These are phyloP conservation scores for Leptopilina drosophilae DNA, from an alignment of 2,888 invertebrate species.

Conservation along the genomic window DNA sequence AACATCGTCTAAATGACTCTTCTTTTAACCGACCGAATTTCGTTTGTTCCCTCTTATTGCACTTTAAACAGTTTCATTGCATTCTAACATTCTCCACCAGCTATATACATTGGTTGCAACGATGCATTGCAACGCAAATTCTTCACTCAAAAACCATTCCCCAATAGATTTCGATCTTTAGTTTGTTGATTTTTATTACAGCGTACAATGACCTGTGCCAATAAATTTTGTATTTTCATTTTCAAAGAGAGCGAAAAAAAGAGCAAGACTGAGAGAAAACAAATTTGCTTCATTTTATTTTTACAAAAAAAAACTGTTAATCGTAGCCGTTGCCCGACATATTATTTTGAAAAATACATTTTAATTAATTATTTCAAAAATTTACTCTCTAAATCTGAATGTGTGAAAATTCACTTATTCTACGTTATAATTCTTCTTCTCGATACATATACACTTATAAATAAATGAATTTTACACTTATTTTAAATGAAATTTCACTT, in stretches of 20 bases:
- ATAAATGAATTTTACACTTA: too few relatives aligned
- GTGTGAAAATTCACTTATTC: too few relatives aligned
- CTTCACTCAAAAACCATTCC: constrained; percentile 15
- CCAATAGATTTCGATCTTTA: constrained; percentile 30
- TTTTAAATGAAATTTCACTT: too few relatives aligned
- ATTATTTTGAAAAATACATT: too few relatives aligned
- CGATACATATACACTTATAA: too few relatives aligned
- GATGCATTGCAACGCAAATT: constrained; percentile 30
- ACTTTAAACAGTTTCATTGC: constrained; percentile 58
- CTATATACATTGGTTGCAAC: neutral
- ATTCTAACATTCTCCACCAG: constrained; percentile 48
- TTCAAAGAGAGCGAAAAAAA: neutral
- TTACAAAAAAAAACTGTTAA: too few relatives aligned
- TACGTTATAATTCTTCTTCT: too few relatives aligned
- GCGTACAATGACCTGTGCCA: constrained; percentile 17
- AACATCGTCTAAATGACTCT: constrained; percentile 50
- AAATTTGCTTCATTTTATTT: too few relatives aligned
- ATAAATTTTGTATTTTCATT: neutral
- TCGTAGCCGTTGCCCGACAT: too few relatives aligned
- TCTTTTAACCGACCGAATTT: constrained; percentile 68
- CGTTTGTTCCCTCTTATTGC: constrained; percentile 52
- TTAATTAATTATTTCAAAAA: too few relatives aligned
- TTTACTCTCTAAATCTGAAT: too few relatives aligned
- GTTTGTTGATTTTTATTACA: constrained; percentile 15
- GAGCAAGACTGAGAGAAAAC: too few relatives aligned